Evolutionary conservation across 2,888 invertebrate species (phyloP).

Genomic region (Erebia ligea): DNA sequence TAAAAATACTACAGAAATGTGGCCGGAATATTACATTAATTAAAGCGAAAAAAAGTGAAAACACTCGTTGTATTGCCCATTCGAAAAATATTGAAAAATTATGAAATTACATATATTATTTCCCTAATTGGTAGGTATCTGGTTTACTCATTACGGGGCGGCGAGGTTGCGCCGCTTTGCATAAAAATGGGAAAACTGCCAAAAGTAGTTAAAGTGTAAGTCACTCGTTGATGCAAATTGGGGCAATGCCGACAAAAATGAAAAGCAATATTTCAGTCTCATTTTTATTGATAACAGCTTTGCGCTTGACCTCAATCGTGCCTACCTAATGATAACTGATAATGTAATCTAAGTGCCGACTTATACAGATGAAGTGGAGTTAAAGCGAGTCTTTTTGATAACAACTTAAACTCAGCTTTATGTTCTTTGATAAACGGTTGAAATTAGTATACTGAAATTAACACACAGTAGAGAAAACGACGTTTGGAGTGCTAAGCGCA

Average conservation of each 20-base stretch:
- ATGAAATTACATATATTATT: conserved; percentile 30
- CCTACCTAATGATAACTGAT: conserved; percentile 7
- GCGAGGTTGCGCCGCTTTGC: conserved; percentile 33
- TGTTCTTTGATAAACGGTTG: no score
- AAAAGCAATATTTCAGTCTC: conserved; percentile 22
- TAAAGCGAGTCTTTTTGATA: no score
- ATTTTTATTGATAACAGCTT: conserved; percentile 16
- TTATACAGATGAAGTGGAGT: neutral
- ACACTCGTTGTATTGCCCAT: conserved; percentile 1
- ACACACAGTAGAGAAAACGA: no score
- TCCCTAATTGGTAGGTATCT: conserved; percentile 38
- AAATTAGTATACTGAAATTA: no score
- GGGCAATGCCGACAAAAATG: conserved; percentile 34
- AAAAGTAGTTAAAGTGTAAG: conserved; percentile 37
- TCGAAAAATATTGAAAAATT: conserved; percentile 9
- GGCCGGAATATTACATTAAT: conserved; percentile 1
- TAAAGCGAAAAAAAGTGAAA: conserved; percentile 4
- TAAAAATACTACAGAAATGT: neutral
- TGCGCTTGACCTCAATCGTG: conserved; percentile 6
- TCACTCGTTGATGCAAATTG: conserved; percentile 36
- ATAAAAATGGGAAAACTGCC: conserved; percentile 40
- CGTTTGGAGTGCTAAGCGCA: no score
- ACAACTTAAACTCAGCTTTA: no score
- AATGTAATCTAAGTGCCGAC: conserved; percentile 3
- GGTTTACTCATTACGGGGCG: conserved; percentile 36